phyloP scores from a whole-genome alignment of 2,888 invertebrate species.

The Anodontia alba region DNA sequence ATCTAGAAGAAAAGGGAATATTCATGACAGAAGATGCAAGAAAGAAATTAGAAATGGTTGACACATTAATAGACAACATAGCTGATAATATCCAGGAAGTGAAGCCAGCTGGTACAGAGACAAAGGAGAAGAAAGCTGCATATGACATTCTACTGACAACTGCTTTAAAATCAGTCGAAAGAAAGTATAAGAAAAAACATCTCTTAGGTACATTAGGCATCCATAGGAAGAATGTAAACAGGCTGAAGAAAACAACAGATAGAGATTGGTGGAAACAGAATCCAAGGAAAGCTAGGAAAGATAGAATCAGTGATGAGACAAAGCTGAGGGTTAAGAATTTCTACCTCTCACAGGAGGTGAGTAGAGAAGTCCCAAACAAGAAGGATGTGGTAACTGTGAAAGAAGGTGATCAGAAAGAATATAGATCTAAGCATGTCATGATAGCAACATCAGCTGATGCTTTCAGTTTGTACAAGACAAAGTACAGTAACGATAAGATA shows the following conservation, averaged over 20 bases:
- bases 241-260: neutral
- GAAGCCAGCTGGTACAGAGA: slow-evolving; percentile 7
- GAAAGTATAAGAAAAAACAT: neutral
- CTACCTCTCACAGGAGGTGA: too few species aligned
- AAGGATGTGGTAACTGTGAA: neutral
- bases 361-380: neutral
- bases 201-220: neutral
- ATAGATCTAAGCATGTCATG: neutral
- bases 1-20: neutral
- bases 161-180: neutral
- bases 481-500: neutral
- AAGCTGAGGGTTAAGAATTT: neutral
- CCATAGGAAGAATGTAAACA: neutral
- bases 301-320: neutral
- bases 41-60: too few species aligned
- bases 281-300: slow-evolving; percentile 10
- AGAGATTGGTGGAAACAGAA: slow-evolving; percentile 12
- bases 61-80: neutral
- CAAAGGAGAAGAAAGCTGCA: neutral
- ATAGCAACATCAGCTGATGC: neutral
- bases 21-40: neutral
- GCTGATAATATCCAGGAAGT: slow-evolving; percentile 6
- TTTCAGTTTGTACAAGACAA: neutral
- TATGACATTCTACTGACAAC: neutral
- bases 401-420: neutral